Conservation (phyloP, 1,140 invertebrate genomes). For the Archivesica marissinica region DNA sequence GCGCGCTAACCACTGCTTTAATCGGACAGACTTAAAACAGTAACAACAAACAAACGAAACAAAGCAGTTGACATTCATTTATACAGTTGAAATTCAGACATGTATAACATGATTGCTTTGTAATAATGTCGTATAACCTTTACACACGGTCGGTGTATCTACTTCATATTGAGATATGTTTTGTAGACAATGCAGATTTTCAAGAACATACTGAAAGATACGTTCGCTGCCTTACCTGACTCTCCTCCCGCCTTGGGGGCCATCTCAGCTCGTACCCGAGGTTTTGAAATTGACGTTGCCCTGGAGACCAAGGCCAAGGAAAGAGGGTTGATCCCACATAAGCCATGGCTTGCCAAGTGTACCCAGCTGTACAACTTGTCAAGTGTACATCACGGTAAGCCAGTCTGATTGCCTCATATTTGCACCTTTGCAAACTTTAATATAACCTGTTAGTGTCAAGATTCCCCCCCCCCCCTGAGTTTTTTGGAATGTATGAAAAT, state of each 20-base stretch:
- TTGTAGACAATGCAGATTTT: slow-evolving; percentile 78
- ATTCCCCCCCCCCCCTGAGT: no score
- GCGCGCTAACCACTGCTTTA: no score
- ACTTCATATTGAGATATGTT: not conserved
- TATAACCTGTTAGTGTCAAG: no score
- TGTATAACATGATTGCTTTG: no score
- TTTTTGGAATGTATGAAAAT: no score
- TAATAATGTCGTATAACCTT: no score
- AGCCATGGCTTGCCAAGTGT: slow-evolving; percentile 82
- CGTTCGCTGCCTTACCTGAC: slow-evolving; percentile 81
- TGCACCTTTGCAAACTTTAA: not conserved
- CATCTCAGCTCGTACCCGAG: slow-evolving; percentile 73
- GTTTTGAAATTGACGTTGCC: slow-evolving; percentile 75
- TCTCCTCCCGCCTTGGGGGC: slow-evolving; percentile 67
- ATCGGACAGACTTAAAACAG: no score
- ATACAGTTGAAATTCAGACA: no score
- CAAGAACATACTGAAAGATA: slow-evolving; percentile 80
- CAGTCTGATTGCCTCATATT: not conserved
- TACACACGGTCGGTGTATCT: no score
- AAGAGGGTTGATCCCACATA: slow-evolving; percentile 78
- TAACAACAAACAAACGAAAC: no score
- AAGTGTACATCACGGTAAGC: slow-evolving; percentile 79
- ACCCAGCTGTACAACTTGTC: slow-evolving; percentile 81
- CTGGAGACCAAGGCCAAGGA: slow-evolving; percentile 79
- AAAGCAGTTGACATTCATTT: no score